These are phyloP conservation scores for Lepidothrix coronata DNA, from an alignment of 2,113 vertebrate genomes.

Conservation along the genomic window DNA sequence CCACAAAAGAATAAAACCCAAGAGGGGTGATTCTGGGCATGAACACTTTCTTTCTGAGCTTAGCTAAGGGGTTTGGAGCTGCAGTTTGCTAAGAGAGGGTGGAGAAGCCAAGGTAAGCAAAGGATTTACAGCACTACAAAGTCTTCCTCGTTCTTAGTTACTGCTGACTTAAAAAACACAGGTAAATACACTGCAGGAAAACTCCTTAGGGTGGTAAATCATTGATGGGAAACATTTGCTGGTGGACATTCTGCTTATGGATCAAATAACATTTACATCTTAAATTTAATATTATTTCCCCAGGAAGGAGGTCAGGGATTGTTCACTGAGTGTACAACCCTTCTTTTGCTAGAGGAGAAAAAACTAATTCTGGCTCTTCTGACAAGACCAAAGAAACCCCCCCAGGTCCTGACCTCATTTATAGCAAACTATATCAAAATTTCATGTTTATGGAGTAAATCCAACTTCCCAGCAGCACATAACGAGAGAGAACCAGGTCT, in stretches of 20 bases:
- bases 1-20: not conserved
- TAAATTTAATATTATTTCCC: not conserved
- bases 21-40: not conserved
- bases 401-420: not conserved
- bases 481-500: fast-evolving
- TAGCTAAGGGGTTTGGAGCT: not conserved
- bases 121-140: conserved; percentile 20
- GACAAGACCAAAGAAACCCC: not conserved
- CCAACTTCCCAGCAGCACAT: fast-evolving
- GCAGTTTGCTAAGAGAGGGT: not conserved
- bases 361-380: not conserved
- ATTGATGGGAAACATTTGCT: not conserved
- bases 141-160: conserved; percentile 34
- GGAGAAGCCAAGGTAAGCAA: conserved; percentile 15
- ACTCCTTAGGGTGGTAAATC: conserved; percentile 15
- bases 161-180: not conserved
- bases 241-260: not conserved
- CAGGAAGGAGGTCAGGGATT: not conserved
- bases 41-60: not conserved
- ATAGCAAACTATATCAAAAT: not conserved
- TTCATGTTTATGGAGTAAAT: not conserved
- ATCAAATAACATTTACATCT: not conserved
- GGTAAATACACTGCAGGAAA: not conserved
- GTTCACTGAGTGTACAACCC: not conserved
- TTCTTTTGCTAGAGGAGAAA: not conserved